Conservation (phyloP, 2,888 invertebrate species). For the Amphipoea lucens region DNA sequence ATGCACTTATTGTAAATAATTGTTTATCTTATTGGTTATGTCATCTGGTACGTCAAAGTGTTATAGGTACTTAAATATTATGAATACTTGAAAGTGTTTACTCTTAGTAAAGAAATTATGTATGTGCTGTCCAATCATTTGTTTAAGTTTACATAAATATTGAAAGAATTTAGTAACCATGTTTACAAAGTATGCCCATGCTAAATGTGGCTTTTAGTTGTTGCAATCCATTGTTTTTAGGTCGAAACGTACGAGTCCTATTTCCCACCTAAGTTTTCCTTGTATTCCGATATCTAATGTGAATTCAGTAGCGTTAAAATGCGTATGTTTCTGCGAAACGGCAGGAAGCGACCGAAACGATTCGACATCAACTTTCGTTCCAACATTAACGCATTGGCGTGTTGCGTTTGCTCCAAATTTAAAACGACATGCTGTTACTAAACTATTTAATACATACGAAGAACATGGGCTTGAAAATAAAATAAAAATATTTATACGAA, state of each 20-base stretch:
- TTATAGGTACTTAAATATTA: slow-evolving; percentile 9
- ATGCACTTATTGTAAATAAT: neutral
- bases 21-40: neutral
- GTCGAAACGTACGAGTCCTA: slow-evolving; percentile 29
- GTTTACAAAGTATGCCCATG: slow-evolving; percentile 4
- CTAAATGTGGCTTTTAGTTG: slow-evolving; percentile 21
- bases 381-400: slow-evolving; percentile 65
- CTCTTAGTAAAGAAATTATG: neutral
- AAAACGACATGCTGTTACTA: slow-evolving; percentile 53
- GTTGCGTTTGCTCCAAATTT: slow-evolving; percentile 69
- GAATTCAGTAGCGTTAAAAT: slow-evolving; percentile 56
- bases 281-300: slow-evolving; percentile 50
- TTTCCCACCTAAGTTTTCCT: slow-evolving; percentile 54
- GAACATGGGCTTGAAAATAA: neutral
- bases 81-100: neutral
- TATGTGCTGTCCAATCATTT: neutral
- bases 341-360: slow-evolving; percentile 76
- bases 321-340: slow-evolving; percentile 73
- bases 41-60: neutral
- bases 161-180: slow-evolving; percentile 13
- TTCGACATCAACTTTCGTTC: slow-evolving; percentile 66
- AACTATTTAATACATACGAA: slow-evolving; percentile 31
- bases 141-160: neutral
- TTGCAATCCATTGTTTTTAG: slow-evolving; percentile 37
- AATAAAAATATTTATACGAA: neutral